A percentile compares a stretch with the other conserved stretches of the same genome.
These are phyloP conservation scores for Characodon lateralis DNA, from an alignment of 2,797 vertebrate genomes.

Conservation along the genomic window DNA sequence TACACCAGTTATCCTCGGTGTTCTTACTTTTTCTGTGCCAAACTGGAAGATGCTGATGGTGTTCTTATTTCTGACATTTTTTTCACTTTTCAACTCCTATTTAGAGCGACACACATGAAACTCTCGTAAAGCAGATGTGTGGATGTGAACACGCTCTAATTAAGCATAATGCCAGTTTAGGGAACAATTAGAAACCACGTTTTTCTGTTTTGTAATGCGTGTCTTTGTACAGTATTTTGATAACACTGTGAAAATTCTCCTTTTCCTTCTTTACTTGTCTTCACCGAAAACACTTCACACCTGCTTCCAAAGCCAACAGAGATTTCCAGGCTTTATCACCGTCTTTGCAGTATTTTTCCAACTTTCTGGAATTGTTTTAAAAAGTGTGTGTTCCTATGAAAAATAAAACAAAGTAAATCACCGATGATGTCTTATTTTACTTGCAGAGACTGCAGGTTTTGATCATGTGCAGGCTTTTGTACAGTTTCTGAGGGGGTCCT, in stretches of 20 bases:
- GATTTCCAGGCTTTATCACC: constrained; percentile 45
- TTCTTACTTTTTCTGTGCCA: constrained; percentile 12
- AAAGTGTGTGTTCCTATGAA: constrained; percentile 37
- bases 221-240: constrained; percentile 76
- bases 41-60: constrained; percentile 11
- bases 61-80: not conserved
- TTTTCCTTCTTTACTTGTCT: constrained; percentile 4
- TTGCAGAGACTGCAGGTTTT: not conserved
- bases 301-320: constrained; percentile 49
- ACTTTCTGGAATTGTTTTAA: constrained; percentile 43
- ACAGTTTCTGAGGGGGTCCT: not conserved
- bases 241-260: constrained; percentile 75
- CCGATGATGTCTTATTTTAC: not conserved
- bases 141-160: constrained; percentile 42
- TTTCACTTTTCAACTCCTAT: not conserved
- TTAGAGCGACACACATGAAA: not conserved
- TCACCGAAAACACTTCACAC: constrained; percentile 17
- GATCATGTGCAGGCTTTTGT: not conserved
- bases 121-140: constrained; percentile 4
- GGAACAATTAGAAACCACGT: constrained; percentile 24
- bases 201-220: constrained; percentile 44
- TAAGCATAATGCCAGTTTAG: constrained; percentile 40
- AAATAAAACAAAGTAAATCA: not conserved
- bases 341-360: constrained; percentile 31
- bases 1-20: constrained; percentile 14